These are phyloP conservation scores for Phenganax marumi DNA, from an alignment of 92 coral and sea anemone genomes.

Conservation along the genomic window DNA sequence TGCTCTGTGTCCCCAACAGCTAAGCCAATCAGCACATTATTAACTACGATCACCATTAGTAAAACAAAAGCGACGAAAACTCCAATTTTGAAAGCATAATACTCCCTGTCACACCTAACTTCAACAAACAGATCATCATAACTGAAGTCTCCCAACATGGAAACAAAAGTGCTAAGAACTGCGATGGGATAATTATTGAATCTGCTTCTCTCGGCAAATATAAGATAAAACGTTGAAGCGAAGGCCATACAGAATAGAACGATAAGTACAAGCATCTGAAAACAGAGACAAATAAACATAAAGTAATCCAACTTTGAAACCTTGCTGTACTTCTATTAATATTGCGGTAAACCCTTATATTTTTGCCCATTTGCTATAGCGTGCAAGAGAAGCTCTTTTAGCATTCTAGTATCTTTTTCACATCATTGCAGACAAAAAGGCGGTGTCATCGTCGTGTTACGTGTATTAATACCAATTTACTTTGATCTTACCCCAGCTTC, in stretches of 20 bases:
- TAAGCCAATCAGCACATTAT: constrained; percentile 26
- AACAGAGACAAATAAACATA: background rate
- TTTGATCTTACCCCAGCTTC: too few species aligned
- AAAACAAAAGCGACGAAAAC: constrained; percentile 13
- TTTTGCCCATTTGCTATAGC: too few species aligned
- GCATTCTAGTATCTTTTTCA: too few species aligned
- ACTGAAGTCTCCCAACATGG: constrained; percentile 16
- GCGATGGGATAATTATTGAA: constrained; percentile 5
- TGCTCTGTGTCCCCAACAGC: constrained; percentile 32
- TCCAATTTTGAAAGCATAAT: background rate
- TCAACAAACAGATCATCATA: constrained; percentile 20
- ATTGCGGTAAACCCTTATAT: too few species aligned
- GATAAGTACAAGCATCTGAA: constrained; percentile 24
- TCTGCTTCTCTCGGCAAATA: constrained; percentile 11
- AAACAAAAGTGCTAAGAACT: constrained; percentile 8
- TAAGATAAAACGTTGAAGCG: constrained; percentile 21
- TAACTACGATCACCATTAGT: constrained; percentile 16
- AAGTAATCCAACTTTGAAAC: background rate
- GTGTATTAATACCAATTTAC: too few species aligned
- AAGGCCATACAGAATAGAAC: constrained; percentile 21
- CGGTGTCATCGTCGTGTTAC: too few species aligned
- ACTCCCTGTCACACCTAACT: background rate
- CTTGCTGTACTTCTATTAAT: too few species aligned
- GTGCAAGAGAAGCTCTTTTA: too few species aligned
- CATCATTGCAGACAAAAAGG: too few species aligned